Conservation (phyloP, 2,888 invertebrate species). For the Drosophila maculinotata region DNA sequence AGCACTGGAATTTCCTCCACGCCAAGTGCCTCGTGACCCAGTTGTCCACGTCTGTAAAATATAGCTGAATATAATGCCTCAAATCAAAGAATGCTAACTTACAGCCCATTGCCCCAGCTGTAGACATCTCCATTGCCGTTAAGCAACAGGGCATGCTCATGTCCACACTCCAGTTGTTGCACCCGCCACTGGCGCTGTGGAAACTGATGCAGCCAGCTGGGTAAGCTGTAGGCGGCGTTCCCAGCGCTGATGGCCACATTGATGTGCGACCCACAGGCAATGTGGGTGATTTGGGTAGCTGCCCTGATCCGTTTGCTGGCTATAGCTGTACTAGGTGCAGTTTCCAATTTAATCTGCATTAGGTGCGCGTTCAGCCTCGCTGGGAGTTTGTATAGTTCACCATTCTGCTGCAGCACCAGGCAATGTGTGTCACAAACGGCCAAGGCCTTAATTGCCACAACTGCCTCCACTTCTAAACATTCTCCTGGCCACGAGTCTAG, state of each 20-base stretch:
- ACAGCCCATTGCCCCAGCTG: conserved; percentile 94
- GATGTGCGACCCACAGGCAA: conserved; percentile 86
- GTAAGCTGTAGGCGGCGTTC: conserved; percentile 88
- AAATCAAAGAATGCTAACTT: conserved; percentile 67
- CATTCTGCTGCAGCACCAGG: conserved; percentile 77
- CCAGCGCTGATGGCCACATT: conserved; percentile 85
- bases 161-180: conserved; percentile 90
- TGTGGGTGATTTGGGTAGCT: conserved; percentile 84
- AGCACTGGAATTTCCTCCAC: conserved; percentile 88
- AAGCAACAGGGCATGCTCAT: conserved; percentile 92
- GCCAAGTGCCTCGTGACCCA: conserved; percentile 90
- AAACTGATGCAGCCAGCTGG: conserved; percentile 87
- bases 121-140: conserved; percentile 90
- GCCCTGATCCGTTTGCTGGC: conserved; percentile 73
- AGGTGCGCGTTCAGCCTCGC: conserved; percentile 48
- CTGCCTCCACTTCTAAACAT: conserved; percentile 52
- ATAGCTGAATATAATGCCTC: too few relatives aligned
- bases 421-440: conserved; percentile 76
- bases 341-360: conserved; percentile 64
- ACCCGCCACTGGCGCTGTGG: conserved; percentile 86
- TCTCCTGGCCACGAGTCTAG: conserved; percentile 46
- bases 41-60: conserved; percentile 91
- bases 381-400: conserved; percentile 74
- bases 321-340: conserved; percentile 14
- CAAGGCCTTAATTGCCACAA: conserved; percentile 65